Percentiles rank a stretch among this genome's conserved stretches.
Evolutionary conservation across 2,888 invertebrate species (phyloP).

Genomic region (Thyatira batis): DNA sequence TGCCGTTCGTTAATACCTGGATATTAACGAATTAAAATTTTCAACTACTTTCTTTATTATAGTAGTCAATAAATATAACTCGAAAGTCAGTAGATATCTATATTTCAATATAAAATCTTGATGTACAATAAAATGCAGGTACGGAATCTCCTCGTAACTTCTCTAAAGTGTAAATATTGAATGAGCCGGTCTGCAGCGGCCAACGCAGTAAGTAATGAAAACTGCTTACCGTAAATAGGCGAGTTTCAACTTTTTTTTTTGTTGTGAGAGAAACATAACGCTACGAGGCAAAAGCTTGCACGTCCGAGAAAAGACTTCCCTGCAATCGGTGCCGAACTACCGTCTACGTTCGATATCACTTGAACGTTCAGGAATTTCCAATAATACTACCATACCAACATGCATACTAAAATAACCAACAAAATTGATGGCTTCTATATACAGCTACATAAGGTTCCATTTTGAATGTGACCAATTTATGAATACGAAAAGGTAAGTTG

Average conservation of each 20-base stretch:
- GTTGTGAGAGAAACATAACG: conserved; percentile 41
- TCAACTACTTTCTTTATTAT: no score
- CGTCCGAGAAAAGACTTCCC: conserved; percentile 55
- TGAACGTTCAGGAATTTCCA: conserved; percentile 77
- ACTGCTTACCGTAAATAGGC: background rate
- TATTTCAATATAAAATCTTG: background rate
- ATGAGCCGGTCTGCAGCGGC: background rate
- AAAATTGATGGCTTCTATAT: background rate
- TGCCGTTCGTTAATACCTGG: no score
- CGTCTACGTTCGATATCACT: conserved; percentile 66
- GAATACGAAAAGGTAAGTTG: conserved; percentile 37
- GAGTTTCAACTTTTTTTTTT: conserved; percentile 21
- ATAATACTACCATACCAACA: conserved; percentile 58
- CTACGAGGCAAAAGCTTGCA: conserved; percentile 46
- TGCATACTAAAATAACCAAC: conserved; percentile 15
- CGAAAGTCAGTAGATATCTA: background rate
- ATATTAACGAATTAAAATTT: no score
- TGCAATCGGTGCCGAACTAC: conserved; percentile 71
- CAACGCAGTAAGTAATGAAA: background rate
- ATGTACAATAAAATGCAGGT: background rate
- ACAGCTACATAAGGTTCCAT: conserved; percentile 29
- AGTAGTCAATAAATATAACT: no score
- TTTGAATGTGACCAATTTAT: conserved; percentile 14
- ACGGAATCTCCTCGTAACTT: background rate
- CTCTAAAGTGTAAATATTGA: background rate